Base-by-base conservation (phyloP, 2,797 vertebrate genomes). In the Argyrosomus regius region DNA sequence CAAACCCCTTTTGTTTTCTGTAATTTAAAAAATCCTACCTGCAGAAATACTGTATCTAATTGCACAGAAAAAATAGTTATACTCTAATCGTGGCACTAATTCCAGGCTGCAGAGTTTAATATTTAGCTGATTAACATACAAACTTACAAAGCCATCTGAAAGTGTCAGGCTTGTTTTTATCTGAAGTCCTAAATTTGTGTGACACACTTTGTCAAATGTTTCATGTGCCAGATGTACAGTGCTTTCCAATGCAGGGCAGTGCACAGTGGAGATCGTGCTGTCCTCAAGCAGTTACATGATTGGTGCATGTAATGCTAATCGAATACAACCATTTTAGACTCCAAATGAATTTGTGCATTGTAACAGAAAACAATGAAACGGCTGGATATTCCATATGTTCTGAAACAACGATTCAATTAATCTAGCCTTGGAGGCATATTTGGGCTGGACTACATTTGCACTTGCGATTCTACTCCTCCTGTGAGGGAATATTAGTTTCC, bases 401-500 rank as follows among this genome's bases (percentile, higher is more conserved):
- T 48, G 24, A 63, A 26, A 56, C 3, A 64, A 52, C 0, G 48
- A 50, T 57, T 60, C 0, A 65, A n/a, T 31, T 45, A 5, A 31
- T 70, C 5, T 67, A 35, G 46, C 43, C 35, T 28, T 20, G 4
- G 65, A 64, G 49, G 35, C 18, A 58, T n/a, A 13, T 68, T 48
- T 63, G 14, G 28, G 43, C 60, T 17, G 10, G n/a, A 66, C 70
- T 46, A n/a, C 24, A 59, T 61, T 50, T 78, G 41, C 10, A 58
- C 39, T 53, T 58, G 45, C 20, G 56, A 57, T 58, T 68, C 31
- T 75, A 39, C 26, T 20, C 35, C 41, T 73, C 46, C 64, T 69
- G n/a, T 45, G 24, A 72, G 39, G 75, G 11, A 72, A 66, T 66
- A 82, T 79, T 60, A 74, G 41, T 76, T 71, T 81, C 60, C 61